These are phyloP conservation scores for Pygmarrhopalites habei DNA, from an alignment of 1,140 invertebrate genomes.

Conservation along the genomic window DNA sequence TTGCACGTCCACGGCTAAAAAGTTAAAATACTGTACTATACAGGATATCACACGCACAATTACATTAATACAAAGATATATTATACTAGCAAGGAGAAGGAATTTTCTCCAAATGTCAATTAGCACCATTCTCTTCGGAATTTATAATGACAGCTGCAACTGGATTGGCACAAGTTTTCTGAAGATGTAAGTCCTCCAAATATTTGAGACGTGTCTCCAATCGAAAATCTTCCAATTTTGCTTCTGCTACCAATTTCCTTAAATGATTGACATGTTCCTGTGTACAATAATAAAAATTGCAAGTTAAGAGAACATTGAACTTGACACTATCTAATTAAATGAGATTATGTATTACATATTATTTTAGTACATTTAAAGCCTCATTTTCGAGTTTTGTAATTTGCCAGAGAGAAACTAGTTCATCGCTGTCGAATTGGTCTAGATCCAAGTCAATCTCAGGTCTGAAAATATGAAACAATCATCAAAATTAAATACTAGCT, in stretches of 20 bases:
- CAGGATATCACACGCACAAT: too few relatives aligned
- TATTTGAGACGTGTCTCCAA: conserved; percentile 34
- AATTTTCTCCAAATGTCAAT: too few relatives aligned
- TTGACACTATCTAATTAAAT: too few relatives aligned
- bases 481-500: not conserved
- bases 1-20: too few relatives aligned
- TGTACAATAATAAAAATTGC: conserved; percentile 14
- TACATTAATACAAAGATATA: too few relatives aligned
- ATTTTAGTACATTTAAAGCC: conserved; percentile 13
- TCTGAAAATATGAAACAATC: too few relatives aligned
- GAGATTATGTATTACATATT: not conserved
- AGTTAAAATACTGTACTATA: too few relatives aligned
- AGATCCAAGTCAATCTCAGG: conserved; percentile 14
- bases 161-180: too few relatives aligned
- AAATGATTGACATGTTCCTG: conserved; percentile 35
- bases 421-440: conserved; percentile 20
- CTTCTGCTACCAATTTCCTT: conserved; percentile 22
- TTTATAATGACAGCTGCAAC: too few relatives aligned
- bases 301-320: too few relatives aligned
- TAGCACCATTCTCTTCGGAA: too few relatives aligned
- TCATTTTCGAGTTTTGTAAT: conserved; percentile 33
- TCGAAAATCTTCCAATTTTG: conserved; percentile 32
- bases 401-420: conserved; percentile 25
- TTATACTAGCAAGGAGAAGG: too few relatives aligned
- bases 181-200: conserved; percentile 24